A percentile compares a stretch with the other conserved stretches of the same genome.
These are phyloP conservation scores for Ageneiosus marmoratus DNA, from an alignment of 2,113 vertebrate genomes.

Conservation along the genomic window DNA sequence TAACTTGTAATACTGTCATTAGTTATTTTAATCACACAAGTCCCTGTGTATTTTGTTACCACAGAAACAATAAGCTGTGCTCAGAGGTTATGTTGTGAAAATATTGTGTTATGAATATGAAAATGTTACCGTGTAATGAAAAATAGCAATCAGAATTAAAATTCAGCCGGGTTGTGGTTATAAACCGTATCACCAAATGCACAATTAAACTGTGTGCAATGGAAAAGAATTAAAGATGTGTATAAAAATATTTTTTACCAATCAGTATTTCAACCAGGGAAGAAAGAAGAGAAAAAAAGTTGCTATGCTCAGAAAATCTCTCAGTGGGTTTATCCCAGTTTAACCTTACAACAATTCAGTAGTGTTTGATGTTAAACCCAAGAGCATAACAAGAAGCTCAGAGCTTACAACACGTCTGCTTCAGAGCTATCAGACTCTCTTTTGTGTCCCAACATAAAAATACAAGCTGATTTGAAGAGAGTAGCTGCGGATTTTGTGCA, in stretches of 20 bases:
- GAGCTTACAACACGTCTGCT: background rate
- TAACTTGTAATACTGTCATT: background rate
- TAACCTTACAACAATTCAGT: constrained; percentile 14
- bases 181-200: background rate
- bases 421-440: background rate
- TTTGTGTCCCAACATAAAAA: background rate
- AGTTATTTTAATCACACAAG: background rate
- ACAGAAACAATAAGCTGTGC: background rate
- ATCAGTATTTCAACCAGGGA: background rate
- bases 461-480: background rate
- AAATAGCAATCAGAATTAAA: background rate
- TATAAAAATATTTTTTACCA: background rate
- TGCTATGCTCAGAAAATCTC: background rate
- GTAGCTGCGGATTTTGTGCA: background rate
- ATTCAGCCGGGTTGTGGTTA: background rate
- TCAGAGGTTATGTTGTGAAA: background rate
- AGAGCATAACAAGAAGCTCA: background rate
- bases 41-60: background rate
- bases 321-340: constrained; percentile 20
- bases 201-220: background rate
- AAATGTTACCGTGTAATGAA: too few species aligned
- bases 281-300: background rate
- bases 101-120: too few species aligned
- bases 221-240: background rate
- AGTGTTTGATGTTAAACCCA: constrained; percentile 19